Evolutionary conservation across 2,888 invertebrate species (phyloP).

Genomic region (Branchinecta sandiegonensis): DNA sequence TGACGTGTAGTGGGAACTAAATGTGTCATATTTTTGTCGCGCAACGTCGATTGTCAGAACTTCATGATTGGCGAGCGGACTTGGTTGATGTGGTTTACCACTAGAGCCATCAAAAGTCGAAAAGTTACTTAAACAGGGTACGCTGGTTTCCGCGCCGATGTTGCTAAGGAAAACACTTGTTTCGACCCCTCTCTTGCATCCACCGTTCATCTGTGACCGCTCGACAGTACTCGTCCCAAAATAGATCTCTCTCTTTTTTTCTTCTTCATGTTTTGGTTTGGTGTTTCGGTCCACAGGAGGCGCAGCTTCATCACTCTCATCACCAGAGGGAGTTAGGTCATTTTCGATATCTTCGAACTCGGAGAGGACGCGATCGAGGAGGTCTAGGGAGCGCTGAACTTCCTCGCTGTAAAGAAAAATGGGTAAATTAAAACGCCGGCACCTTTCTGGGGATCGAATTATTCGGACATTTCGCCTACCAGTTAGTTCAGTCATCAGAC

Average conservation of each 20-base stretch:
- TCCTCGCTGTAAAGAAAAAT: conserved; percentile 54
- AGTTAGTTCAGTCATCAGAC: too few species aligned
- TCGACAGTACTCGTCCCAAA: conserved; percentile 6
- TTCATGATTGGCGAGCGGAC: background rate
- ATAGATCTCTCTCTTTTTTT: background rate
- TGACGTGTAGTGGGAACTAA: too few species aligned
- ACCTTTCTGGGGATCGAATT: too few species aligned
- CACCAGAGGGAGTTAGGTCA: background rate
- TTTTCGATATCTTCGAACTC: conserved; percentile 66
- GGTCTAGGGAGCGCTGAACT: conserved; percentile 72
- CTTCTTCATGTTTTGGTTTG: background rate
- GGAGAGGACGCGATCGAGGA: conserved; percentile 73
- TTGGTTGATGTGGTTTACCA: background rate
- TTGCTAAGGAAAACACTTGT: background rate
- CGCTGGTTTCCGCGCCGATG: background rate
- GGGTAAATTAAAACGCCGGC: too few species aligned
- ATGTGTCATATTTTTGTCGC: too few species aligned
- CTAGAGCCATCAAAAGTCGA: background rate
- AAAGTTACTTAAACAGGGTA: background rate
- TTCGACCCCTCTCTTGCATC: background rate
- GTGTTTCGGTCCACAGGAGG: background rate
- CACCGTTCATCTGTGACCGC: background rate
- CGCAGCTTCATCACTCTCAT: background rate
- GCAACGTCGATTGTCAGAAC: background rate
- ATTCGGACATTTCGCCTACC: too few species aligned